phyloP scores from a whole-genome alignment of 92 coral and sea anemone genomes.

The Palythoa heliodiscus region DNA sequence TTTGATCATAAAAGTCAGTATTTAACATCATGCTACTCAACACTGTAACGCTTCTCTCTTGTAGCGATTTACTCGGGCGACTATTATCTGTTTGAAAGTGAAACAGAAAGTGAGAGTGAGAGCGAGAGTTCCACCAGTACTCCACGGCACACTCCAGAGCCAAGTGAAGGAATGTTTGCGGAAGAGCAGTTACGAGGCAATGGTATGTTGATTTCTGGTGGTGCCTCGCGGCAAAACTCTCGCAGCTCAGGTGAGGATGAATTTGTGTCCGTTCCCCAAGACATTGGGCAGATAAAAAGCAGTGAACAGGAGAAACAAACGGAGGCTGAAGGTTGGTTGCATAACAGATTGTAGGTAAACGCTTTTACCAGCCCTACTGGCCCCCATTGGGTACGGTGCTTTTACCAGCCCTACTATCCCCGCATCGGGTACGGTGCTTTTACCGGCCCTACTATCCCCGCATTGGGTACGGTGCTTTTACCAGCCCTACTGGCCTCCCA shows the following conservation, averaged over 20 bases:
- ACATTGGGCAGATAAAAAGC: background rate
- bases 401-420: no score
- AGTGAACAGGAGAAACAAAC: background rate
- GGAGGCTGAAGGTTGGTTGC: conserved; percentile 16
- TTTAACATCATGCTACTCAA: background rate
- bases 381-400: no score
- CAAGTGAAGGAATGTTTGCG: conserved; percentile 20
- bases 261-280: conserved; percentile 59
- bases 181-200: conserved; percentile 30
- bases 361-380: no score
- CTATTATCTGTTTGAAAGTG: conserved; percentile 93
- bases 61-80: conserved; percentile 95
- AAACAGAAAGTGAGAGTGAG: conserved; percentile 80
- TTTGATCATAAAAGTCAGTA: no score
- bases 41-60: background rate
- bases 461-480: no score
- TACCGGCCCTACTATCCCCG: no score
- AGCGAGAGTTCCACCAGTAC: conserved; percentile 78
- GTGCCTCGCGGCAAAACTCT: conserved; percentile 59
- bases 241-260: conserved; percentile 67
- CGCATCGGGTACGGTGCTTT: no score
- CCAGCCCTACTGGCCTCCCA: no score
- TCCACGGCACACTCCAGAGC: conserved; percentile 61
- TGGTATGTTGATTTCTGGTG: conserved; percentile 21
- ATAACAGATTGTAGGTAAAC: background rate